phyloP scores from a whole-genome alignment of 2,113 vertebrate genomes.

The Cyprinodon variegatus region DNA sequence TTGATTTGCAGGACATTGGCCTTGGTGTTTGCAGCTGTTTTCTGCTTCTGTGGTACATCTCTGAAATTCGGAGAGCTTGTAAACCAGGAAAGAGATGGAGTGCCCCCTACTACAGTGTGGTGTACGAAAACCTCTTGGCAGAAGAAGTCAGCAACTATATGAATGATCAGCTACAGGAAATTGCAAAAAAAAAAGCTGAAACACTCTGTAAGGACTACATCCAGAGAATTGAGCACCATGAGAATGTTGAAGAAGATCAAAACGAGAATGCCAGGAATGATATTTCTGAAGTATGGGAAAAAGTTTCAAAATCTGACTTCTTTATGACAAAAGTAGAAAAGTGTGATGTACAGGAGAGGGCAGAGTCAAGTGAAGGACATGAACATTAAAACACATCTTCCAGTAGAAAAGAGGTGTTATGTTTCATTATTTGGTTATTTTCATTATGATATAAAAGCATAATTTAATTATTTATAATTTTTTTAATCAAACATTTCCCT shows the following conservation, averaged over 20 bases:
- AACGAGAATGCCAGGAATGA: fast-evolving
- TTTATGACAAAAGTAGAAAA: background rate
- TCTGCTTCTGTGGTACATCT: background rate
- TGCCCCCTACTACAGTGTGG: constrained; percentile 7
- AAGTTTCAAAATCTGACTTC: constrained; percentile 9
- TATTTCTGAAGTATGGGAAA: background rate
- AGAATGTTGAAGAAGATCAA: fast-evolving
- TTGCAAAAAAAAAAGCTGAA: background rate
- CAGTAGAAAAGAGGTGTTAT: background rate
- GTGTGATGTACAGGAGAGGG: no score
- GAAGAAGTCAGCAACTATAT: constrained; percentile 3
- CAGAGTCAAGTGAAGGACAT: background rate
- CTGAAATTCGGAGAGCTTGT: background rate
- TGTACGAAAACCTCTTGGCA: constrained; percentile 19
- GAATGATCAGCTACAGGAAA: background rate
- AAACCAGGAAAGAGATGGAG: fast-evolving
- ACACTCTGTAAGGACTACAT: background rate
- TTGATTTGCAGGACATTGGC: constrained; percentile 5
- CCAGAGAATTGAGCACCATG: fast-evolving
- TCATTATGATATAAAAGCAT: background rate
- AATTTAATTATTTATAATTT: background rate
- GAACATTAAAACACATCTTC: background rate
- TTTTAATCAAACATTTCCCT: background rate
- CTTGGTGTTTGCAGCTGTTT: background rate
- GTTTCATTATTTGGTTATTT: background rate